Evolutionary conservation across 2,797 vertebrate species (phyloP).

Genomic region (Lycodopsis pacificus): DNA sequence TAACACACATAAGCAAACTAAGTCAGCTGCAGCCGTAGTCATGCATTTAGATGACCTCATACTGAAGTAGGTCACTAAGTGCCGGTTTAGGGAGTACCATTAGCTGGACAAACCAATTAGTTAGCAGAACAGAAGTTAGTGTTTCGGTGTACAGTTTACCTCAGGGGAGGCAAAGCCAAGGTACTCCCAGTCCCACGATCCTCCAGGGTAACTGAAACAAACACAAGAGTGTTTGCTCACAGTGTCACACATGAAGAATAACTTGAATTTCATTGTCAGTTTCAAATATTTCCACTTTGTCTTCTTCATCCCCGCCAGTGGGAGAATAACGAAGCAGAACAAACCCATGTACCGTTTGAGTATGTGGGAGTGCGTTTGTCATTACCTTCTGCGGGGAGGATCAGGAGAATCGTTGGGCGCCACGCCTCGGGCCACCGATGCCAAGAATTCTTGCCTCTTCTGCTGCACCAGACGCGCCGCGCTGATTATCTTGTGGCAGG

Average conservation of each 20-base stretch:
- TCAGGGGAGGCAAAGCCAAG: slow-evolving; percentile 98
- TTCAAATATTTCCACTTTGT: background rate
- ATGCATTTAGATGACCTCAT: slow-evolving; percentile 39
- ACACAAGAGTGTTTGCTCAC: background rate
- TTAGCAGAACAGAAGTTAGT: slow-evolving; percentile 24
- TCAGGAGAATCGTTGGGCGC: slow-evolving; percentile 98
- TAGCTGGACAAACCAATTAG: slow-evolving; percentile 17
- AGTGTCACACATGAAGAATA: background rate
- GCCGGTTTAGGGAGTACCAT: slow-evolving; percentile 29
- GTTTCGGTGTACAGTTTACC: slow-evolving; percentile 82
- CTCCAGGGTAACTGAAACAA: slow-evolving; percentile 92
- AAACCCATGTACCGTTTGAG: background rate
- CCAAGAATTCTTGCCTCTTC: slow-evolving; percentile 97
- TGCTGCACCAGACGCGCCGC: slow-evolving; percentile 97
- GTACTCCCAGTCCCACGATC: slow-evolving; percentile 99
- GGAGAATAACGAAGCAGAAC: background rate
- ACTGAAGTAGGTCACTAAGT: slow-evolving; percentile 30
- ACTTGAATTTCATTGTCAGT: background rate
- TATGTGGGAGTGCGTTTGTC: background rate
- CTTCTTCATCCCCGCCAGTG: background rate
- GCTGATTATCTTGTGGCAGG: slow-evolving; percentile 97
- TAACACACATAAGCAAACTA: slow-evolving; percentile 75
- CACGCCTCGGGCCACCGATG: slow-evolving; percentile 95
- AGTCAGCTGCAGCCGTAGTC: slow-evolving; percentile 57
- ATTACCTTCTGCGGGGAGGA: slow-evolving; percentile 93